Percentiles rank a stretch among this genome's conserved stretches.
Conservation (phyloP, 2,888 invertebrate genomes). For the Timandra comae region DNA sequence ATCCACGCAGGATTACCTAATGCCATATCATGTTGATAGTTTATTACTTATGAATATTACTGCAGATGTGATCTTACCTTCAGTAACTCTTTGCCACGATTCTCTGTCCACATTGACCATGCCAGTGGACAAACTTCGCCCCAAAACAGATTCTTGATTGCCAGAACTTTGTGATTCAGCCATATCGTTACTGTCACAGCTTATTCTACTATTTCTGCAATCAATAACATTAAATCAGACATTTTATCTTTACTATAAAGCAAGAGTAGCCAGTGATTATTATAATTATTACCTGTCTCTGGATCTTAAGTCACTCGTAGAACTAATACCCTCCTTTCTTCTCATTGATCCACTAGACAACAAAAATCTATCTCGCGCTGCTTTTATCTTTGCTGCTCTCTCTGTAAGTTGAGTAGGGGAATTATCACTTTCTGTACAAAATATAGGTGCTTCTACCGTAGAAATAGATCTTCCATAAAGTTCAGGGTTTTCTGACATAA, state of each 20-base stretch:
- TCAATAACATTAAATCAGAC: too few species aligned
- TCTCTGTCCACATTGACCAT: conserved; percentile 83
- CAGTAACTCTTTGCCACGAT: conserved; percentile 76
- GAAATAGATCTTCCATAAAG: conserved; percentile 54
- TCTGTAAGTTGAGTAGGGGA: conserved; percentile 55
- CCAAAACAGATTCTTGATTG: conserved; percentile 64
- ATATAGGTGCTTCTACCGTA: conserved; percentile 34
- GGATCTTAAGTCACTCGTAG: conserved; percentile 60
- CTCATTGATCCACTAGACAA: conserved; percentile 65
- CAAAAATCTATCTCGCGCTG: conserved; percentile 85
- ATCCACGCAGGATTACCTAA: too few species aligned
- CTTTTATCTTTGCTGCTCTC: conserved; percentile 78
- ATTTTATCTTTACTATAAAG: too few species aligned
- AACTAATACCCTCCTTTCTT: conserved; percentile 61
- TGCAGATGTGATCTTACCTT: conserved; percentile 44
- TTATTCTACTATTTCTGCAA: conserved; percentile 76
- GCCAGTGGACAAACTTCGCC: conserved; percentile 86
- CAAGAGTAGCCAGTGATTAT: too few species aligned
- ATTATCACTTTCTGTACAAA: conserved; percentile 32
- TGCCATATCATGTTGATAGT: too few species aligned
- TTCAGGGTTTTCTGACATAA: conserved; percentile 42
- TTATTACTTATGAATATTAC: too few species aligned
- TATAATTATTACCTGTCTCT: conserved; percentile 60
- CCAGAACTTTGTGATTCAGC: conserved; percentile 45
- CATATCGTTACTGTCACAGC: conserved; percentile 77